These are phyloP conservation scores for Eulemur macaco DNA, from an alignment of 2,113 vertebrate genomes.

Conservation along the genomic window DNA sequence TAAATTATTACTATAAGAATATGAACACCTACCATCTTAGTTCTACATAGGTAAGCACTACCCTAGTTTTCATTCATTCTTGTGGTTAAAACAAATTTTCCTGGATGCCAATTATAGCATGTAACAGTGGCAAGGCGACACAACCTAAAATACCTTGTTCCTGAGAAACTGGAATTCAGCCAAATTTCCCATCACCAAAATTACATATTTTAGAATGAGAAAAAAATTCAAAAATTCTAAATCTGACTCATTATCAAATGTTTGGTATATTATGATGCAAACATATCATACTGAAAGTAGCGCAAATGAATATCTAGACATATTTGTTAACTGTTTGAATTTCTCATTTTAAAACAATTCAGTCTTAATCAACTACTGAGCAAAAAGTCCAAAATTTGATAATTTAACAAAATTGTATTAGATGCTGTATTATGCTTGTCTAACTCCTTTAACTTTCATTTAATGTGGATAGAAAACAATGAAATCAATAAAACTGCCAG, in stretches of 20 bases:
- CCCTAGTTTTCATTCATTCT: not conserved
- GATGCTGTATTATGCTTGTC: not conserved
- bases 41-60: not conserved
- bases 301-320: not conserved
- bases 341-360: slow-evolving; percentile 31
- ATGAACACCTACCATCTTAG: not conserved
- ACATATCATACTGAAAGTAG: slow-evolving; percentile 16
- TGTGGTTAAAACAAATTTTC: slow-evolving; percentile 41
- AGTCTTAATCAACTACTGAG: not conserved
- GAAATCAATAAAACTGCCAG: not conserved
- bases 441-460: slow-evolving; percentile 32
- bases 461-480: slow-evolving; percentile 16
- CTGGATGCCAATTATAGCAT: slow-evolving; percentile 22
- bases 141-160: slow-evolving; percentile 62
- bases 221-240: slow-evolving; percentile 49
- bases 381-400: slow-evolving; percentile 32
- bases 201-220: slow-evolving; percentile 47
- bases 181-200: slow-evolving; percentile 66
- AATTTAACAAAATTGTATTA: slow-evolving; percentile 38
- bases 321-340: slow-evolving; percentile 14
- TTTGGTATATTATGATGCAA: not conserved
- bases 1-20: not conserved
- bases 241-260: slow-evolving; percentile 33
- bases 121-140: slow-evolving; percentile 46
- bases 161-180: slow-evolving; percentile 61